These are phyloP conservation scores for Stenoptilia bipunctidactyla DNA, from an alignment of 2,888 invertebrate species.

Conservation along the genomic window DNA sequence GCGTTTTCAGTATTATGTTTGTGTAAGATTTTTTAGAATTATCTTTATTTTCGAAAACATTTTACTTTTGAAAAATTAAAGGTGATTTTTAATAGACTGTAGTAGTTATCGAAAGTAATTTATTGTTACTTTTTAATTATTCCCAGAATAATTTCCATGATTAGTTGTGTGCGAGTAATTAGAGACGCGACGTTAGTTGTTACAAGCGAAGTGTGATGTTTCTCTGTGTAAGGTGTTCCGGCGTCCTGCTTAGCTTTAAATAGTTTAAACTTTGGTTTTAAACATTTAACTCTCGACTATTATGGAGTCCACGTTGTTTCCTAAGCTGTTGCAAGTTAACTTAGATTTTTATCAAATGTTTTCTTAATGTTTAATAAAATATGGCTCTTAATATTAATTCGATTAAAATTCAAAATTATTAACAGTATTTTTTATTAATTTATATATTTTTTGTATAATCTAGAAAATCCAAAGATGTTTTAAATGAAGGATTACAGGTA, in stretches of 20 bases:
- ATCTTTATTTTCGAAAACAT: constrained; percentile 47
- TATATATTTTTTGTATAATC: neutral
- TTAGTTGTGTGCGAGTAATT: constrained; percentile 36
- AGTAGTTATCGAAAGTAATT: constrained; percentile 44
- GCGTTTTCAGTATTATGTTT: constrained; percentile 63
- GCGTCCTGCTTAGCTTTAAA: constrained; percentile 66
- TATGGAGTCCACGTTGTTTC: constrained; percentile 12
- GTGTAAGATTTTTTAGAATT: constrained; percentile 52
- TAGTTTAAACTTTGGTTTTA: constrained; percentile 25
- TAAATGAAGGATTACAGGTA: neutral
- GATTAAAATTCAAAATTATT: neutral
- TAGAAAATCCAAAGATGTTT: neutral
- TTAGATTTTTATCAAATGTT: neutral
- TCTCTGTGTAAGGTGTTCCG: constrained; percentile 38
- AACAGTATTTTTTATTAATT: neutral
- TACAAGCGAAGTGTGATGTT: constrained; percentile 8
- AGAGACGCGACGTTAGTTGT: constrained; percentile 25
- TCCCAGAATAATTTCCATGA: constrained; percentile 54
- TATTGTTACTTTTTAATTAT: constrained; percentile 66
- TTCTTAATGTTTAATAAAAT: neutral
- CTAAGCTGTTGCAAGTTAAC: neutral
- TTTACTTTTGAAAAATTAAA: constrained; percentile 41
- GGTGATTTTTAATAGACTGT: constrained; percentile 53
- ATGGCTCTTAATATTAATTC: neutral
- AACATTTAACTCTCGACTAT: constrained; percentile 25